These are phyloP conservation scores for Archaeoteleia sp. DNA, from an alignment of 2,888 invertebrate species.

Conservation along the genomic window DNA sequence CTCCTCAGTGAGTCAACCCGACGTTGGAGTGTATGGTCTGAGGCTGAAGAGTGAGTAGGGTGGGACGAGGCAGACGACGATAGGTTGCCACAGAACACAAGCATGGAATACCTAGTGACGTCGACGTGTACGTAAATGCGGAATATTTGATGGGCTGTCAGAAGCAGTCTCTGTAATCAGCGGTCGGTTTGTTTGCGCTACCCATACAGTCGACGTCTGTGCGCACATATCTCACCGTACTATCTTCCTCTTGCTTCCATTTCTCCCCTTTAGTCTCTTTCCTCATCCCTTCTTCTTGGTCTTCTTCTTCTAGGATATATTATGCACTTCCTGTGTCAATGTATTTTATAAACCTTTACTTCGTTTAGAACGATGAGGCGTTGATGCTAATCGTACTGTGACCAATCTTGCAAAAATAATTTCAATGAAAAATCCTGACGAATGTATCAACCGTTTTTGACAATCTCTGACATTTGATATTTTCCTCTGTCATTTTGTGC, in stretches of 20 bases:
- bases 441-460: no score
- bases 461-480: no score
- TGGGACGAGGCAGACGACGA: conserved; percentile 35
- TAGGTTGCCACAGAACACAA: conserved; percentile 61
- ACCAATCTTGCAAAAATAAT: no score
- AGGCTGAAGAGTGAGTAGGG: conserved; percentile 42
- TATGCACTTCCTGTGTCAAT: conserved; percentile 43
- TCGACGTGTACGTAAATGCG: conserved; percentile 72
- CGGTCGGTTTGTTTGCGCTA: conserved; percentile 73
- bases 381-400: conserved; percentile 32
- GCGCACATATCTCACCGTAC: conserved; percentile 38
- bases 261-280: conserved; percentile 39
- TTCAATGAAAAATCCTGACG: no score
- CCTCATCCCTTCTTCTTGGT: conserved; percentile 37
- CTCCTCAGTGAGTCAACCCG: conserved; percentile 61
- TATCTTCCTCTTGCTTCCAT: conserved; percentile 40
- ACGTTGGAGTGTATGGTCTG: conserved; percentile 56
- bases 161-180: conserved; percentile 74
- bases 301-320: conserved; percentile 34
- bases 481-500: no score
- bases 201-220: conserved; percentile 60
- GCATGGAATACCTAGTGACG: conserved; percentile 70
- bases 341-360: conserved; percentile 24
- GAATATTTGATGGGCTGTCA: conserved; percentile 74
- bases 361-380: conserved; percentile 14